Base-by-base conservation (phyloP, 35 echinoderm and acorn worm species). In the Ophiothrix spiculata region DNA sequence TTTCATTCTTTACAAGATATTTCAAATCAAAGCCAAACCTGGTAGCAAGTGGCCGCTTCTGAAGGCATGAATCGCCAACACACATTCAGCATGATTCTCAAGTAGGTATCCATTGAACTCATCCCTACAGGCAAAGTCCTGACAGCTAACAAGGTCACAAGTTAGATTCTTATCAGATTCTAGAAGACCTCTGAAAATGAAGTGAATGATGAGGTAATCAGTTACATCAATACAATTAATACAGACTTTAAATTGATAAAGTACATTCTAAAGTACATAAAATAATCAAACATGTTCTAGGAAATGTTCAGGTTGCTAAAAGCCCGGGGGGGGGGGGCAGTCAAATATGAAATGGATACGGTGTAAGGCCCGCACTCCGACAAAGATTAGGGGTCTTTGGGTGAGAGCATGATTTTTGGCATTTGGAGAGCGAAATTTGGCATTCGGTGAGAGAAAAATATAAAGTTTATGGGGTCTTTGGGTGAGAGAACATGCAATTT, bases 21-120 rank as follows among this genome's bases (percentile, higher is more conserved):
- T n/a, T n/a, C n/a, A n/a, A n/a, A 17, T 38, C 19, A 3, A 63
- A n/a, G 1, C 25, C 85, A 39, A 39, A 87, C 85, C 85, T 35
- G 34, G 38, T 35, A 87, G 40, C 8, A 73, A 76, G 1, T 25
- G 25, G 23, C 85, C 85, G 56, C 85, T 87, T 37, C 85, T 64
- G 40, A 78, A 87, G 10, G 85, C 85, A 77, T 87, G 85, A 16
- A 87, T 78, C 17, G 85, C 85, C 1, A 87, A 75, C 75, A 87
- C 46, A 78, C 85, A 87, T 21, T 87, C 75, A 34, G 85, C 74
- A 16, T 38, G 23, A 4, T 32, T 35, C 31, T 14, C 45, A 17
- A 12, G 31, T 14, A 87, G 4, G 56, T 87, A 73, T 6, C 40
- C 73, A 14, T 87, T 79, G 33, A 87, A 87, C 36, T 87, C 38